Evolutionary conservation across 2,113 vertebrate species (phyloP).

Genomic region (Aplodontia rufa): DNA sequence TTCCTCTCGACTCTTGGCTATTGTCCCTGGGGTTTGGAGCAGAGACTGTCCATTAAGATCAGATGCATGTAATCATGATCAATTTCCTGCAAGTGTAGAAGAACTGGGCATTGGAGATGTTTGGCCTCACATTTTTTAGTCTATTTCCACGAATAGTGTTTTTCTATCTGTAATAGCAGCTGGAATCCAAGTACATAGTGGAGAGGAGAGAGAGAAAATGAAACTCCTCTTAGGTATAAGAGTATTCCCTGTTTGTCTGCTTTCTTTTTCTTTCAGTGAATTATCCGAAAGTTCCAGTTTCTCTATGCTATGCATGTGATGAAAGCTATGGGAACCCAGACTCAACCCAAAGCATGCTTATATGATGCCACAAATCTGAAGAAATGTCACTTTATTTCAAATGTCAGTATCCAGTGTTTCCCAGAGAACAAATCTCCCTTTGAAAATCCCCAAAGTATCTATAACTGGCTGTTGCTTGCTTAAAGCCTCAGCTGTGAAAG

Average conservation of each 20-base stretch:
- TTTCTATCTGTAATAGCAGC: constrained; percentile 59
- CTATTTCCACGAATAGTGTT: constrained; percentile 12
- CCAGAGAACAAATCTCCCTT: constrained; percentile 44
- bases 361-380: constrained; percentile 55
- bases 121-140: constrained; percentile 43
- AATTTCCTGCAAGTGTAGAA: constrained; percentile 73
- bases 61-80: constrained; percentile 72
- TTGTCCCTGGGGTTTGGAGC: constrained; percentile 28
- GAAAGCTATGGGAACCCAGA: constrained; percentile 54
- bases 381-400: constrained; percentile 69
- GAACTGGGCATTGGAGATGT: background rate
- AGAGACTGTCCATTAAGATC: constrained; percentile 65
- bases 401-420: constrained; percentile 55
- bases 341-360: background rate
- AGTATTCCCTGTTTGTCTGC: constrained; percentile 30
- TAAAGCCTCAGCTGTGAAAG: constrained; percentile 33
- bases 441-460: constrained; percentile 17
- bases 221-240: constrained; percentile 56
- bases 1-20: constrained; percentile 29
- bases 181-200: constrained; percentile 24
- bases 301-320: constrained; percentile 27
- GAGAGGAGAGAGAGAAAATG: constrained; percentile 44
- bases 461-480: constrained; percentile 35
- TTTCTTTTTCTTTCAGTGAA: constrained; percentile 39
- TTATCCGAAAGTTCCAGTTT: constrained; percentile 44